These are phyloP conservation scores for Callospermophilus lateralis DNA, from an alignment of 2,113 vertebrate genomes.

Conservation along the genomic window DNA sequence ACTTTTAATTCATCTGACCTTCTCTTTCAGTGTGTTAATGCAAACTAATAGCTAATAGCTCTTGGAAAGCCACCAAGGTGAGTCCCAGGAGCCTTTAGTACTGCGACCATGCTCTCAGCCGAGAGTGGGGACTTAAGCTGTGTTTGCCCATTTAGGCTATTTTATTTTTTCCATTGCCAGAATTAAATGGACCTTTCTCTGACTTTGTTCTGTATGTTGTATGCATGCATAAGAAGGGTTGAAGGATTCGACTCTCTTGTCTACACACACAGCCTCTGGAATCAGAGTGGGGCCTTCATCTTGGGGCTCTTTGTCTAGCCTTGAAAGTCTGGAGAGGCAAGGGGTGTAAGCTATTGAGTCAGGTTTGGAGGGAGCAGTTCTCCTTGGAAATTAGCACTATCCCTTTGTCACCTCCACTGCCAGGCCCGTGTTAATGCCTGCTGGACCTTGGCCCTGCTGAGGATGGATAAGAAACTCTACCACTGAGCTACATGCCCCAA, in stretches of 20 bases:
- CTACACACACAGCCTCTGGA: neutral
- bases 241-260: neutral
- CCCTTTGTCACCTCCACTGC: neutral
- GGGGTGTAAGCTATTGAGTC: neutral
- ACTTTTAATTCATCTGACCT: constrained; percentile 66
- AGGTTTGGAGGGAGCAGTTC: neutral
- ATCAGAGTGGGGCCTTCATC: neutral
- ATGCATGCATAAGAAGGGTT: neutral
- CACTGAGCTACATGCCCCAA: too few species aligned
- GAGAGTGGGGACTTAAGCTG: neutral
- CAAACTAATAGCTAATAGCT: constrained; percentile 63
- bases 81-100: constrained; percentile 49
- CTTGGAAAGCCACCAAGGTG: constrained; percentile 49
- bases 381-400: neutral
- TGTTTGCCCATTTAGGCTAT: constrained; percentile 13
- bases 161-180: neutral
- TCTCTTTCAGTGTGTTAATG: constrained; percentile 52
- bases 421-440: neutral
- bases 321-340: neutral
- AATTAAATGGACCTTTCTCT: neutral
- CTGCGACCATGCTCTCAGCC: neutral
- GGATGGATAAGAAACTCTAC: neutral
- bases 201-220: neutral
- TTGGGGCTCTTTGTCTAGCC: neutral
- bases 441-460: neutral